Conservation (phyloP, 1,140 invertebrate species). For the Macrocentrus cingulum region DNA sequence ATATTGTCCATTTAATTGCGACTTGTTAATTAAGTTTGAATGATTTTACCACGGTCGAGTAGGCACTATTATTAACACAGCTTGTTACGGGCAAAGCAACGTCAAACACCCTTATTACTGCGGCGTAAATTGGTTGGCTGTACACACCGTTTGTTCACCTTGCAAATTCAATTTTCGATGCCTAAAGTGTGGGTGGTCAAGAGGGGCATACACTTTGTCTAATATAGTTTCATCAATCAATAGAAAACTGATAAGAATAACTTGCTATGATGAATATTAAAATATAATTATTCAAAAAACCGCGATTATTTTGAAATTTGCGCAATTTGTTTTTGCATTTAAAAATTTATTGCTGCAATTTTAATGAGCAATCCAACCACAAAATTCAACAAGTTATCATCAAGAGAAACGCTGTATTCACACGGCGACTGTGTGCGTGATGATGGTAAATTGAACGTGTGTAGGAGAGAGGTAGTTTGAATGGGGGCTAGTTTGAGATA, state of each 20-base stretch:
- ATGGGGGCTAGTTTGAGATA: slow-evolving; percentile 59
- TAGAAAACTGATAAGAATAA: no score
- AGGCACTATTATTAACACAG: slow-evolving; percentile 29
- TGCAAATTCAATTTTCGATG: slow-evolving; percentile 18
- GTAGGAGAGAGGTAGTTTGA: slow-evolving; percentile 47
- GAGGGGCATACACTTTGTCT: slow-evolving; percentile 12
- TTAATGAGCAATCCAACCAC: no score
- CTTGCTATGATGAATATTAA: no score
- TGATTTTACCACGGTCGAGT: no score
- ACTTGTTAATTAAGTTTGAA: no score
- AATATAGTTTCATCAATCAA: slow-evolving; percentile 18
- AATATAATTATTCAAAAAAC: no score
- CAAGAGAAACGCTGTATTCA: slow-evolving; percentile 5
- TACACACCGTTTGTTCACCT: neutral
- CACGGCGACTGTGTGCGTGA: slow-evolving; percentile 2
- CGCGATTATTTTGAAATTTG: no score
- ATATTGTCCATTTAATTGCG: no score
- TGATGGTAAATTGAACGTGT: slow-evolving; percentile 11
- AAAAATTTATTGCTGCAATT: no score
- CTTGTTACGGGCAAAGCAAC: slow-evolving; percentile 30
- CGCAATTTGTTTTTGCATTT: no score
- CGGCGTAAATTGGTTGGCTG: slow-evolving; percentile 13
- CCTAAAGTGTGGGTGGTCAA: slow-evolving; percentile 27
- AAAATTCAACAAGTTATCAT: no score
- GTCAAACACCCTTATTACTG: slow-evolving; percentile 33